Conservation (phyloP, 1,140 invertebrate genomes). For the Asbolus verrucosus region DNA sequence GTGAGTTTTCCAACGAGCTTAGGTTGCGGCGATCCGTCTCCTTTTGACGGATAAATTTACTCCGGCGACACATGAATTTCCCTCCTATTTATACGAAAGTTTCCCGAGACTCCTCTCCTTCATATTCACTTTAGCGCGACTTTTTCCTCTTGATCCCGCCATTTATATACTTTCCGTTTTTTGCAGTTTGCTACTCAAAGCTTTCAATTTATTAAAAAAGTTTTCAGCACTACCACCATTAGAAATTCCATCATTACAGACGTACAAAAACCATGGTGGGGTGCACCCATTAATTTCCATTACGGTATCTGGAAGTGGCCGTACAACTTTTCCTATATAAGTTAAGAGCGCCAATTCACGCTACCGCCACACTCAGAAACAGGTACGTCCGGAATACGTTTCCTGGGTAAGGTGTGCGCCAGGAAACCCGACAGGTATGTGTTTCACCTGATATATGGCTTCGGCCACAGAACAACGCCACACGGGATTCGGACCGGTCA, state of each 20-base stretch:
- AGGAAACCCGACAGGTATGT: conserved; percentile 38
- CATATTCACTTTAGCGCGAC: conserved; percentile 44
- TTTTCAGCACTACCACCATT: conserved; percentile 36
- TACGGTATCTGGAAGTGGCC: conserved; percentile 42
- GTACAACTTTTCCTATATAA: conserved; percentile 41
- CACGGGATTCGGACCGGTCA: conserved; percentile 42
- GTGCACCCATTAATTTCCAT: conserved; percentile 49
- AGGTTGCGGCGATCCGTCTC: conserved; percentile 48
- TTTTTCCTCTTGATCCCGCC: conserved; percentile 39
- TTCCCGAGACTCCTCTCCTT: conserved; percentile 24
- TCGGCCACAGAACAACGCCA: conserved; percentile 8
- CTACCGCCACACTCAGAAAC: conserved; percentile 26
- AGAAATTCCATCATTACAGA: conserved; percentile 37
- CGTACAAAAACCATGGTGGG: no score
- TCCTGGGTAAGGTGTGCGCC: conserved; percentile 19
- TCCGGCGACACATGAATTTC: conserved; percentile 37
- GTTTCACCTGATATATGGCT: conserved; percentile 37
- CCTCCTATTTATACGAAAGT: conserved; percentile 36
- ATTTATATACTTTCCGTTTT: conserved; percentile 42
- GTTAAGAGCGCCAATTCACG: conserved; percentile 40
- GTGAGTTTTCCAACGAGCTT: conserved; percentile 17
- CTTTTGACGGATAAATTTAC: conserved; percentile 50
- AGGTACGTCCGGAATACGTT: conserved; percentile 35
- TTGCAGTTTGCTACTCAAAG: conserved; percentile 34
- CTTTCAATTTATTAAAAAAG: conserved; percentile 42